Conservation (phyloP, 2,113 vertebrate species). For the Fregata magnificens region DNA sequence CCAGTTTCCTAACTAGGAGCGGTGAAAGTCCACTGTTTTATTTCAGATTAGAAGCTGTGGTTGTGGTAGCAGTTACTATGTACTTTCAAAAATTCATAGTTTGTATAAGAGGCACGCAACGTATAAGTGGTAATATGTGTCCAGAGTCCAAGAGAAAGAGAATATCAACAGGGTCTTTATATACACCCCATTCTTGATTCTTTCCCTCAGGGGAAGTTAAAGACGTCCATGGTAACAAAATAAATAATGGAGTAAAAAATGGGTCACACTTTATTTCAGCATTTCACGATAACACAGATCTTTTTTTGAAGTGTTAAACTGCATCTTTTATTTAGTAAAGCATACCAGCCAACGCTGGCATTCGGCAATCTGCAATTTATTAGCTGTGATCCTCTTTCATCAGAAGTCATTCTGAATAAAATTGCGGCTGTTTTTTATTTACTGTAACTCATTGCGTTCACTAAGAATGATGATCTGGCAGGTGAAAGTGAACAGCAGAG, state of each 20-base stretch:
- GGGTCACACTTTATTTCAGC: neutral
- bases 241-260: slow-evolving; percentile 22
- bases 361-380: neutral
- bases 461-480: neutral
- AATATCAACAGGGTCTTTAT: neutral
- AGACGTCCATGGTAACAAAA: neutral
- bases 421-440: slow-evolving; percentile 18
- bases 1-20: neutral
- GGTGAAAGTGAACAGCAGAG: neutral
- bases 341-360: neutral
- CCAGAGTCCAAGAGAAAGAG: neutral
- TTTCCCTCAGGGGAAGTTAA: neutral
- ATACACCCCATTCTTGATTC: neutral
- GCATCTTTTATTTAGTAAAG: neutral
- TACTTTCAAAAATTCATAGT: neutral
- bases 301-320: slow-evolving; percentile 25
- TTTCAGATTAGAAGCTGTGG: neutral
- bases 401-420: neutral
- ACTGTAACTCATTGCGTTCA: neutral
- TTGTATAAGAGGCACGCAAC: neutral
- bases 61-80: neutral
- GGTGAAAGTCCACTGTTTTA: neutral
- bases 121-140: neutral
- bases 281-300: neutral
- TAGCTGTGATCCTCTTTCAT: neutral